phyloP scores from a whole-genome alignment of 2,113 vertebrate genomes.

The Rhodinocichla rosea region DNA sequence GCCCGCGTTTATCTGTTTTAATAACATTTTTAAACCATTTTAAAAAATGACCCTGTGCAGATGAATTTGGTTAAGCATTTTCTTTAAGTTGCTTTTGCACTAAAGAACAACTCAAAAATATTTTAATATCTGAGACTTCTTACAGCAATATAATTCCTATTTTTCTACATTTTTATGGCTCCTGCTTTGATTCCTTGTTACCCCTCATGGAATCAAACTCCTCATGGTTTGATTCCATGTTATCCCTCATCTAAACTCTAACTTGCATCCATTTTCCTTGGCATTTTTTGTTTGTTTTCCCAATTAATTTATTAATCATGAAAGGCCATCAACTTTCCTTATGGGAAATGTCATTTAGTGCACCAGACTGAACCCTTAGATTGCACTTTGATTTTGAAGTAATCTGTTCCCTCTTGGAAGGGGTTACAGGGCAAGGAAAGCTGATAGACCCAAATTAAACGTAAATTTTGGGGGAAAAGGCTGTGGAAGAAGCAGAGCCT shows the following conservation, averaged over 20 bases:
- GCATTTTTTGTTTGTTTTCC: not conserved
- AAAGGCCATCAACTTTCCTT: not conserved
- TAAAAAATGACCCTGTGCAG: not conserved
- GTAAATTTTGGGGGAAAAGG: not conserved
- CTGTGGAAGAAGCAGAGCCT: not conserved
- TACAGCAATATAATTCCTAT: not conserved
- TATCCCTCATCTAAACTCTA: not conserved
- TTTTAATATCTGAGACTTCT: not conserved
- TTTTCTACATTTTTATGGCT: not conserved
- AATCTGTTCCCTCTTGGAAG: not conserved
- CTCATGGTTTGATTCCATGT: not conserved
- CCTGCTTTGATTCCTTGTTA: not conserved
- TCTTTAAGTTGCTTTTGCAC: not conserved
- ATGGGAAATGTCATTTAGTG: not conserved
- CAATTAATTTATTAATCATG: not conserved
- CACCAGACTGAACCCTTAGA: not conserved
- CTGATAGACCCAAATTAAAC: not conserved
- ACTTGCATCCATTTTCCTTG: not conserved
- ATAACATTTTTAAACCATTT: not conserved
- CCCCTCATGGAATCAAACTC: accelerated
- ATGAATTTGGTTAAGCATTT: not conserved
- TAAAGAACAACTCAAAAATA: accelerated
- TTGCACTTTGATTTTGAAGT: not conserved
- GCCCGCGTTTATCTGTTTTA: not conserved
- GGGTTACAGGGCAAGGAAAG: not conserved